Evolutionary conservation across 2,888 invertebrate species (phyloP).

Genomic region (Drosophila peninsularis): DNA sequence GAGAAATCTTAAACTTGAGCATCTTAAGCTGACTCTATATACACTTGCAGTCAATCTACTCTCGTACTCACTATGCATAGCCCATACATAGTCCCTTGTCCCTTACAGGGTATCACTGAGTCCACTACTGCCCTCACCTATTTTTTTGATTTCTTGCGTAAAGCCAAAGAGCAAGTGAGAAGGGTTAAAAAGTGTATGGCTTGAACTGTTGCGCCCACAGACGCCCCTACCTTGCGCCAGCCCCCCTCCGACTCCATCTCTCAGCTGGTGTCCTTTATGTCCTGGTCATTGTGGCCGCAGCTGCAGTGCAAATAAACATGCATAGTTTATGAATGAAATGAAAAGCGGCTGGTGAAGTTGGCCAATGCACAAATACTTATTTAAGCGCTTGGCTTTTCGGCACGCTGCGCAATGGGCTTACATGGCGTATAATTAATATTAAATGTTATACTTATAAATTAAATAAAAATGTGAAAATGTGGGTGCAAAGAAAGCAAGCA

Average conservation of each 20-base stretch:
- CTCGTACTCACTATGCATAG: too few species aligned
- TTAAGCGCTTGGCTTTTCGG: constrained; percentile 66
- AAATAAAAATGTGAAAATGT: constrained; percentile 63
- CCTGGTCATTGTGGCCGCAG: constrained; percentile 70
- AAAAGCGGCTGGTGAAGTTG: constrained; percentile 55
- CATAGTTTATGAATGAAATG: constrained; percentile 78
- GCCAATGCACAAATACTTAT: constrained; percentile 53
- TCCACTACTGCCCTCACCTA: not conserved
- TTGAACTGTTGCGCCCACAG: constrained; percentile 7
- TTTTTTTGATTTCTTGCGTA: constrained; percentile 37
- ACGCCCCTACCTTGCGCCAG: not conserved
- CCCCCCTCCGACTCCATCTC: too few species aligned
- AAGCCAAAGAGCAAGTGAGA: constrained; percentile 52
- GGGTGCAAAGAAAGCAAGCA: constrained; percentile 12
- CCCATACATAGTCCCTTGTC: too few species aligned
- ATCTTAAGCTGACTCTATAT: too few species aligned
- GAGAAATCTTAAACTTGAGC: too few species aligned
- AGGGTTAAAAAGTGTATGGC: constrained; percentile 53
- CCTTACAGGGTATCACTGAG: constrained; percentile 7
- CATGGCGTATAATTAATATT: constrained; percentile 80
- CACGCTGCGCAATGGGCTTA: constrained; percentile 60
- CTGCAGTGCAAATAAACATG: constrained; percentile 74
- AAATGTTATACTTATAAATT: constrained; percentile 78
- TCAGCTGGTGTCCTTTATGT: constrained; percentile 35
- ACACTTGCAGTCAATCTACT: too few species aligned